These are phyloP conservation scores for Protophormia terraenovae DNA, from an alignment of 2,888 invertebrate genomes.

Conservation along the genomic window DNA sequence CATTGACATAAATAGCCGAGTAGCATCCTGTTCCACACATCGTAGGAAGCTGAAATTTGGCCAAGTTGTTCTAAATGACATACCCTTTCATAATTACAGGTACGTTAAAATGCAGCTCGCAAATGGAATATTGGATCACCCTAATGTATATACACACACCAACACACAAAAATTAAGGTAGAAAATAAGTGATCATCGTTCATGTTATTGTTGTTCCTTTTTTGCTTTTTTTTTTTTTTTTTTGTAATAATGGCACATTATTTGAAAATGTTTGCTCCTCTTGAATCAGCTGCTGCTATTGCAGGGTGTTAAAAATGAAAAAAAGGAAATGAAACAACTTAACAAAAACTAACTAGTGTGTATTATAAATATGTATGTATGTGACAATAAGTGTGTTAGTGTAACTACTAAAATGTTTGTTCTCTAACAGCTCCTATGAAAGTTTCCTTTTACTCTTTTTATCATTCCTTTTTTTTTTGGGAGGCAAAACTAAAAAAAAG, in stretches of 20 bases:
- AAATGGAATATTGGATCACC: too few relatives aligned
- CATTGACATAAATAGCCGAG: too few relatives aligned
- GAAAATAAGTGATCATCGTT: constrained; percentile 6
- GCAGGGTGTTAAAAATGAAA: not conserved
- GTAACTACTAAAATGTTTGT: constrained; percentile 39
- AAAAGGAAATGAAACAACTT: constrained; percentile 40
- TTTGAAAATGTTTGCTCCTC: constrained; percentile 23
- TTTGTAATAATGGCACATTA: not conserved
- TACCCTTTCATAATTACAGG: too few relatives aligned
- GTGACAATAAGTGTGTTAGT: not conserved
- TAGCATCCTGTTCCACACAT: too few relatives aligned
- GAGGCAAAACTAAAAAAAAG: not conserved
- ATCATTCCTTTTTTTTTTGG: not conserved
- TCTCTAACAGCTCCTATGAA: constrained; percentile 26
- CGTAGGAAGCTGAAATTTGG: too few relatives aligned
- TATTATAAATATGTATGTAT: not conserved
- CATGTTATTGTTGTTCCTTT: not conserved
- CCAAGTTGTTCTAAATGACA: too few relatives aligned
- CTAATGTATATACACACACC: not conserved
- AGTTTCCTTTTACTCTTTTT: constrained; percentile 4
- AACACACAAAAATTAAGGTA: not conserved
- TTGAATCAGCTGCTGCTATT: constrained; percentile 1
- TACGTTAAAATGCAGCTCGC: too few relatives aligned
- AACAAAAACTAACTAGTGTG: too few relatives aligned
- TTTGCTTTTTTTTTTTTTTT: not conserved